These are phyloP conservation scores for Apodemus sylvaticus DNA, from an alignment of 2,113 vertebrate species.

Conservation along the genomic window DNA sequence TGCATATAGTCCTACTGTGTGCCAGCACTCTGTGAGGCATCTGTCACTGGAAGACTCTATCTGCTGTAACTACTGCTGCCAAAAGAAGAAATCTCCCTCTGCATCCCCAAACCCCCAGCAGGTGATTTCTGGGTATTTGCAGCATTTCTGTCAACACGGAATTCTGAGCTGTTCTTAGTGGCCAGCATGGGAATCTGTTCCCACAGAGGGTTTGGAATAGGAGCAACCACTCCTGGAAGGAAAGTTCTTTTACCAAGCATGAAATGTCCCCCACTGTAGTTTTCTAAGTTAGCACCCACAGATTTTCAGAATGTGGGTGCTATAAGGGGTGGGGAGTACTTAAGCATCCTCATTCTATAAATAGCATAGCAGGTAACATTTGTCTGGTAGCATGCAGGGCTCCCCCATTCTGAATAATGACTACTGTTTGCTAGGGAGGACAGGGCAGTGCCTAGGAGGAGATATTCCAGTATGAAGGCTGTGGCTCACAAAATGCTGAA, in stretches of 20 bases:
- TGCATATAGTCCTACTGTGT: no score
- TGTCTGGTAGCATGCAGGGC: background rate
- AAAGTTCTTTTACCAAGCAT: slow-evolving; percentile 34
- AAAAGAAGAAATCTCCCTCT: background rate
- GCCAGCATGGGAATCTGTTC: background rate
- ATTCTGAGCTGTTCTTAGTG: slow-evolving; percentile 3
- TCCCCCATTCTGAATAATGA: background rate
- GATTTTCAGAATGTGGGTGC: slow-evolving; percentile 20
- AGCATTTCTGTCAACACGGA: slow-evolving; percentile 28
- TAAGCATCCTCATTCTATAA: slow-evolving; percentile 19
- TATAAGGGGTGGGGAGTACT: background rate
- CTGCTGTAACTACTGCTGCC: background rate
- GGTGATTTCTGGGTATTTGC: slow-evolving; percentile 35
- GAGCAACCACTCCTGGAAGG: background rate
- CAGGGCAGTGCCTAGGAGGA: background rate
- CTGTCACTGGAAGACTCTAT: background rate
- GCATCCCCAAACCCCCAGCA: slow-evolving; percentile 11
- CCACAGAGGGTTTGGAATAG: slow-evolving; percentile 7
- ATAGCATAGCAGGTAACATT: background rate
- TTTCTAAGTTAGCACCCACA: slow-evolving; percentile 39
- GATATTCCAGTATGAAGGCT: slow-evolving; percentile 20
- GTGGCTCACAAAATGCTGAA: background rate
- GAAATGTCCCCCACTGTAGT: slow-evolving; percentile 15
- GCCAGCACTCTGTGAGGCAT: background rate
- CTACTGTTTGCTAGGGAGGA: background rate